A percentile compares a stretch with the other conserved stretches of the same genome.
Evolutionary conservation across 1,140 invertebrate genomes (phyloP).

Genomic region (Grapholita molesta): DNA sequence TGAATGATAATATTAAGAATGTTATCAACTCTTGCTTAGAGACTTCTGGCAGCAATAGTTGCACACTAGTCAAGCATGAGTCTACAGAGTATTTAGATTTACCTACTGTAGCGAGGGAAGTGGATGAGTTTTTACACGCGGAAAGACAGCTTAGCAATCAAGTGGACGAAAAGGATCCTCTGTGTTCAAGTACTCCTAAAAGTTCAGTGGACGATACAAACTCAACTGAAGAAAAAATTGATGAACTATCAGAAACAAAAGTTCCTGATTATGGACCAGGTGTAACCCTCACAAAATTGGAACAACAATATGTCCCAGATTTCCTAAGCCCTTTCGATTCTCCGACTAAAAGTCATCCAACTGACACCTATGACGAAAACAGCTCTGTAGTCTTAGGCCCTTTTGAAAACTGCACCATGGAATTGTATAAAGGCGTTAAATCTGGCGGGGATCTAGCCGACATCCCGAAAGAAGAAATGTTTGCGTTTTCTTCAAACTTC

Average conservation of each 20-base stretch:
- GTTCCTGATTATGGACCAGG: conserved; percentile 42
- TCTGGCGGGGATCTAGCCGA: conserved; percentile 51
- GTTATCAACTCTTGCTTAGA: conserved; percentile 42
- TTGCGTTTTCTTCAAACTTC: conserved; percentile 77
- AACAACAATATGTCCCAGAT: conserved; percentile 56
- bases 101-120: conserved; percentile 54
- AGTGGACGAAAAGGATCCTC: conserved; percentile 33
- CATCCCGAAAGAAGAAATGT: conserved; percentile 67
- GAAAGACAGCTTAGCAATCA: conserved; percentile 48
- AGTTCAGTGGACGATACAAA: conserved; percentile 41
- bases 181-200: conserved; percentile 57
- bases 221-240: conserved; percentile 27
- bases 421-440: conserved; percentile 77
- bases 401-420: conserved; percentile 77
- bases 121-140: conserved; percentile 51
- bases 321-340: conserved; percentile 64
- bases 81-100: conserved; percentile 66
- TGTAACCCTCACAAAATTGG: conserved; percentile 49
- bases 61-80: conserved; percentile 44
- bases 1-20: conserved; percentile 44
- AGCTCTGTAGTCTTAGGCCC: conserved; percentile 78
- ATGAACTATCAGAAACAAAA: conserved; percentile 43
- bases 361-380: conserved; percentile 68
- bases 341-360: conserved; percentile 67
- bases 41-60: conserved; percentile 29